phyloP scores from a whole-genome alignment of 1,140 invertebrate genomes.

The Drosophila saltans region DNA sequence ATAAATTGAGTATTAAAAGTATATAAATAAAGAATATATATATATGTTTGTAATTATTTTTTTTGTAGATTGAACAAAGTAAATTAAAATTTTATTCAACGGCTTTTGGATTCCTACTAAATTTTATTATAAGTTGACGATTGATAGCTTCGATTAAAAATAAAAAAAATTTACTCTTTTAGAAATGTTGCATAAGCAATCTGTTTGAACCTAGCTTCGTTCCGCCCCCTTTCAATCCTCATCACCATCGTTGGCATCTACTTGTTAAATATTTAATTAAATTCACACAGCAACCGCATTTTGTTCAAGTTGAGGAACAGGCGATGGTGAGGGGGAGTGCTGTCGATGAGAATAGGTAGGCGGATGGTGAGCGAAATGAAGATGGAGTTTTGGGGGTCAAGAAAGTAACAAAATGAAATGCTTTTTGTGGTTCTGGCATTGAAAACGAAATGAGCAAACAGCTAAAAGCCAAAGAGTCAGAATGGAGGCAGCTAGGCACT shows the following conservation, averaged over 20 bases:
- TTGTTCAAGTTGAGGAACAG: conserved; percentile 12
- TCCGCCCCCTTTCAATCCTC: not conserved
- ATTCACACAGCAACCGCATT: conserved; percentile 68
- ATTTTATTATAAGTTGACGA: not conserved
- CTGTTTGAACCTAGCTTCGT: too few species aligned
- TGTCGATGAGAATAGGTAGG: not conserved
- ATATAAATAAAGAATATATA: not conserved
- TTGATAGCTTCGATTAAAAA: not conserved
- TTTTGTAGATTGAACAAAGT: not conserved
- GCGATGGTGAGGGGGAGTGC: not conserved
- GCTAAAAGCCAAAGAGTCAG: not conserved
- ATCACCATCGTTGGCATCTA: not conserved
- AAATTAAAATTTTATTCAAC: not conserved
- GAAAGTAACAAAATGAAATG: conserved; percentile 76
- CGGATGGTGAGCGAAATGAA: not conserved
- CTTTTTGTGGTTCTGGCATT: conserved; percentile 73
- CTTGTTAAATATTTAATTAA: conserved; percentile 78
- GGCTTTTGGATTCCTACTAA: not conserved
- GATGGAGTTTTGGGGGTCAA: conserved; percentile 32
- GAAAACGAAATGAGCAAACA: conserved; percentile 58
- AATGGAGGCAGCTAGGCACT: conserved; percentile 35
- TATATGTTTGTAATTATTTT: not conserved
- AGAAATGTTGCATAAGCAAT: not conserved
- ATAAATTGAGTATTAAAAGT: not conserved
- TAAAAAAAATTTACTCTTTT: not conserved